Evolutionary conservation across 1,140 invertebrate genomes (phyloP), one percentile per base, ranked within the genome.

Genomic region (Euschistus heros): DNA sequence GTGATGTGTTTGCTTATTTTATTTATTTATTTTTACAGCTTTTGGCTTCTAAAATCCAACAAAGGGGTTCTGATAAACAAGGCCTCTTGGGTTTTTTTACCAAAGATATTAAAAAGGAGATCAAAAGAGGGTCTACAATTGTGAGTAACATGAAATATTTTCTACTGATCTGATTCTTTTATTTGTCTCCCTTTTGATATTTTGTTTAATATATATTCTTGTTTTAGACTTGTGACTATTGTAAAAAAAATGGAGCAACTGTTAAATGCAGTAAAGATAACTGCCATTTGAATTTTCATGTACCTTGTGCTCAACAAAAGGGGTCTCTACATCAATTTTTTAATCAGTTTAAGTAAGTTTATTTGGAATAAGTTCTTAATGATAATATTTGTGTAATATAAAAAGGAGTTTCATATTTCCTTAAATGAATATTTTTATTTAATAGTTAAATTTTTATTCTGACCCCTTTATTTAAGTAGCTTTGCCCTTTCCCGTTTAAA

Each of bases 291-390:
- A 61, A 27, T 30, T 67, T 64, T 30, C 63, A 67, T 47, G 27
- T 67, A 10, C 66, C 63, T 24, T 67, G 66, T 50, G 63, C 62
- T 17, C 6, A 44, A 18, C 18, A 59, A 20, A 64, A 50, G 27
- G 57, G 62, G 14, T 59, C 62, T 22, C 22, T 64, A 2, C 66
- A 67, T 55, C 54, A 64, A 60, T 63, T 57, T 60, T 64, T 59
- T 30, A 46, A 30, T 13, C 1, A 6, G 18, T 64, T 67, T 47
- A 20, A 55, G 66, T 64, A 62, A 22, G 46, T 47, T 37, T 37
- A 10, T 14, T 18, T 59, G 2, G 6, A 26, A 27, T 24, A 7
- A 26, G 22, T 59, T 59, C 20, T 24, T 59, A n/a, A 14, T 59
- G 18, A 54, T 54, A 7, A n/a, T 13, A n/a, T 54, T 8, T 54